Evolutionary conservation across 2,797 vertebrate genomes (phyloP), one percentile per base, ranked within the genome.

Genomic region (Botia kubotai): DNA sequence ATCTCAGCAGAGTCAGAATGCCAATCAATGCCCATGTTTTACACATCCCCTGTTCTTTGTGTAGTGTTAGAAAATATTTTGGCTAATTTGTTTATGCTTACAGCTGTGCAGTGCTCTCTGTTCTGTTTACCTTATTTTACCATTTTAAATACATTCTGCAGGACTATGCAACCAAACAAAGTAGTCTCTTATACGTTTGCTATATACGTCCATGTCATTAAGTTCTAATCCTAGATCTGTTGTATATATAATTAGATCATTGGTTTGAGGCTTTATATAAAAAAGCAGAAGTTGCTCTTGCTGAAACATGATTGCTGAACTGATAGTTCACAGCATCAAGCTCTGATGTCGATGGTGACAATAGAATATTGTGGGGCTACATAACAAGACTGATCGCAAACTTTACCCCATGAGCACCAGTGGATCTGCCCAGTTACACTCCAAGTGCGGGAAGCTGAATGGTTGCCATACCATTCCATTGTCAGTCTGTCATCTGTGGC

Each of bases 401-500:
- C 63, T 19, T 70, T 36, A 4, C 69, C 16, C 66, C 23, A 71
- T 76, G 60, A 67, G 17, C 73, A 65, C 43, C 58, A 55, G 67
- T 57, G 50, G 21, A 66, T 14, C 19, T 46, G 29, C 46, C 55
- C 23, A 43, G 33, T 65, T 74, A 72, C 76, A 58, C 76, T 60
- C 14, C n/a, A 23, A n/a, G 36, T 83, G 75, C 6, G 68, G 29
- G 63, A 77, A 82, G 76, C 55, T 57, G 79, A 83, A 82, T 80
- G 77, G 50, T 67, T 82, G 76, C 70, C 79, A 84, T 82, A 66
- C 85, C 82, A 74, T 82, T 86, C 76, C 76, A 85, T 84, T 86
- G 79, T 86, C 76, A 72, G 70, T 57, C 72, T 77, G 77, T 86
- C 80, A 80, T 80, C 77, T 58, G 77, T 62, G 82, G 80, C 58